Conservation (phyloP, 2,113 vertebrate species). For the Paramormyrops kingsleyae region DNA sequence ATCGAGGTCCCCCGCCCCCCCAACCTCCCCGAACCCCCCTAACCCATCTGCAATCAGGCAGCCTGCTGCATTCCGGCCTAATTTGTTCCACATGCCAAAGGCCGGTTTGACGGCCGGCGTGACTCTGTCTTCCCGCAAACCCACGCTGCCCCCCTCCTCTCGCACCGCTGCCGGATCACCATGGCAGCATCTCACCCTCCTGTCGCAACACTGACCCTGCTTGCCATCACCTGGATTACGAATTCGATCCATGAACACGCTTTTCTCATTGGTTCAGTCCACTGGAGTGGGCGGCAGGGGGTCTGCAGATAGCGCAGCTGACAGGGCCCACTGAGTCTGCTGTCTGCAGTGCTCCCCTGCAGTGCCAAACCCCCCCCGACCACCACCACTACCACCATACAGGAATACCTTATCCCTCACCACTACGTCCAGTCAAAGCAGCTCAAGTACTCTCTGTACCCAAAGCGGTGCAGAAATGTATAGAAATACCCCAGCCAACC, state of each 20-base stretch:
- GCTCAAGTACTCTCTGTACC: neutral
- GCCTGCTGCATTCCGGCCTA: constrained; percentile 20
- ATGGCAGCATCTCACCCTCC: neutral
- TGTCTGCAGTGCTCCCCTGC: constrained; percentile 23
- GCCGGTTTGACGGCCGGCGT: neutral
- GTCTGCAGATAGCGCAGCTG: constrained; percentile 50
- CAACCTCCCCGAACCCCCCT: neutral
- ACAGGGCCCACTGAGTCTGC: constrained; percentile 22
- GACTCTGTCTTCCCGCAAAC: neutral
- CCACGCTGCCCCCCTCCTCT: neutral
- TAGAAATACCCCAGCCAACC: neutral
- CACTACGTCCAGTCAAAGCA: neutral
- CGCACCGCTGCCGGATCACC: neutral
- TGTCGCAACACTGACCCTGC: neutral
- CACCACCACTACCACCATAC: neutral
- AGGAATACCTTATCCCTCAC: neutral
- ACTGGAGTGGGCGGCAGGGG: constrained; percentile 37
- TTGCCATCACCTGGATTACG: neutral
- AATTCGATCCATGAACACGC: neutral
- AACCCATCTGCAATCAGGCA: constrained; percentile 12
- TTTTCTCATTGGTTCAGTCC: constrained; percentile 29
- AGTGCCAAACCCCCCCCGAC: neutral
- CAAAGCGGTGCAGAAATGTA: neutral
- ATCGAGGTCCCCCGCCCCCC: neutral
- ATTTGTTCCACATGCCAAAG: constrained; percentile 43